Evolutionary conservation across 2,797 vertebrate species (phyloP).

Genomic region (Scarus forsteni): DNA sequence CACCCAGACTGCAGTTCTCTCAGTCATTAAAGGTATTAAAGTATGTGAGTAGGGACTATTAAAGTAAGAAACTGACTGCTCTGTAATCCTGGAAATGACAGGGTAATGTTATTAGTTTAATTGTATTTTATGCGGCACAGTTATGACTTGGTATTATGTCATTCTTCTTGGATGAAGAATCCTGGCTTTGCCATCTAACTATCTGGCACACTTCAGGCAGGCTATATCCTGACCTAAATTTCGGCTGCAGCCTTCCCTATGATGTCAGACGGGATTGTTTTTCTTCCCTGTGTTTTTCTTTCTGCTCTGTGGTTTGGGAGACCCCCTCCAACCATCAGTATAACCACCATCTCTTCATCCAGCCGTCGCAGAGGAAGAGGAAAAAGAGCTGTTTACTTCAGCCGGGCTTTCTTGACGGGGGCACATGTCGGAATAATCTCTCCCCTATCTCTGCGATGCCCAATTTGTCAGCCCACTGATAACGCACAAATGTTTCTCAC

Average conservation of each 20-base stretch:
- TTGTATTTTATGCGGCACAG: constrained; percentile 22
- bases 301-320: constrained; percentile 76
- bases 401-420: constrained; percentile 58
- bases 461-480: constrained; percentile 80
- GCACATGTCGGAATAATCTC: constrained; percentile 70
- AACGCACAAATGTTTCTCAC: constrained; percentile 74
- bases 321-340: constrained; percentile 69
- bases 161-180: constrained; percentile 33
- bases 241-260: constrained; percentile 60
- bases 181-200: constrained; percentile 35
- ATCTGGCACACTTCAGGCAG: constrained; percentile 46
- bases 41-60: constrained; percentile 10
- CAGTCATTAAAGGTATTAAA: constrained; percentile 21
- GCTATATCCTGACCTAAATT: constrained; percentile 74
- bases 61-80: constrained; percentile 19
- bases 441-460: constrained; percentile 71
- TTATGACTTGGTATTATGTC: constrained; percentile 37
- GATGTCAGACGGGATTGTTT: constrained; percentile 81
- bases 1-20: constrained; percentile 42
- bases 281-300: constrained; percentile 79
- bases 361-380: constrained; percentile 66
- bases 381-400: constrained; percentile 76
- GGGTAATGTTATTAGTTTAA: constrained; percentile 27
- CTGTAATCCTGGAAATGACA: constrained; percentile 34
- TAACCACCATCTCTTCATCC: constrained; percentile 68